A percentile compares a stretch with the other conserved stretches of the same genome.
Evolutionary conservation across 2,888 invertebrate genomes (phyloP).

Genomic region (Synergus itoensis): DNA sequence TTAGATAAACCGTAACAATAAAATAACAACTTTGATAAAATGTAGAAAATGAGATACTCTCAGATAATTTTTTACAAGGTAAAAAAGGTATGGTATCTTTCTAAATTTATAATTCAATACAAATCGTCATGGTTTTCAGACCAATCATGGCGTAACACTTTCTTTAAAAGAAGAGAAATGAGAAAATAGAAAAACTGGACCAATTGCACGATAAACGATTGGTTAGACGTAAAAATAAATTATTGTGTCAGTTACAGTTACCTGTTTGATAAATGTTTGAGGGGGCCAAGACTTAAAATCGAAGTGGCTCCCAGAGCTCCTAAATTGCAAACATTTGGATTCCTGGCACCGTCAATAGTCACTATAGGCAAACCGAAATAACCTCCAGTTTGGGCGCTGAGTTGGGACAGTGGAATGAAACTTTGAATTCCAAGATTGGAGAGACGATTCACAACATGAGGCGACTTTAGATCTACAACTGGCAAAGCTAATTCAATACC

Average conservation of each 20-base stretch:
- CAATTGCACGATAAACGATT: slow-evolving; percentile 40
- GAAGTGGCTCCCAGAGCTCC: slow-evolving; percentile 85
- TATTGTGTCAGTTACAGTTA: slow-evolving; percentile 65
- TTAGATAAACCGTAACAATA: not conserved
- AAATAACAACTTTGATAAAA: slow-evolving; percentile 7
- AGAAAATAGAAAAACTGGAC: not conserved
- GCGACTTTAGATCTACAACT: slow-evolving; percentile 85
- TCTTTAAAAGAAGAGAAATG: not conserved
- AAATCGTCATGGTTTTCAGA: slow-evolving; percentile 33
- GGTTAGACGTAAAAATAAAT: not conserved
- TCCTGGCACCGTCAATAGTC: slow-evolving; percentile 83
- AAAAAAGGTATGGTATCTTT: slow-evolving; percentile 11
- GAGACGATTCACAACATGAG: slow-evolving; percentile 83
- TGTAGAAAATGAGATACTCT: slow-evolving; percentile 1
- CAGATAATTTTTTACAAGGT: slow-evolving; percentile 18
- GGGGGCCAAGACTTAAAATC: slow-evolving; percentile 85
- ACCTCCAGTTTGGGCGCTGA: slow-evolving; percentile 81
- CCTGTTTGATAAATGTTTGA: slow-evolving; percentile 79
- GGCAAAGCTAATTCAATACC: slow-evolving; percentile 85
- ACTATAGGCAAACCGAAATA: slow-evolving; percentile 87
- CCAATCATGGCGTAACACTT: slow-evolving; percentile 19
- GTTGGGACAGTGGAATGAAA: slow-evolving; percentile 86
- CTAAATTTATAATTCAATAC: slow-evolving; percentile 13
- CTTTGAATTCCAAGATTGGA: slow-evolving; percentile 85
- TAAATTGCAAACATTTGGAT: slow-evolving; percentile 81